phyloP scores from a whole-genome alignment of 2,888 invertebrate genomes.

The Andrena minutula region DNA sequence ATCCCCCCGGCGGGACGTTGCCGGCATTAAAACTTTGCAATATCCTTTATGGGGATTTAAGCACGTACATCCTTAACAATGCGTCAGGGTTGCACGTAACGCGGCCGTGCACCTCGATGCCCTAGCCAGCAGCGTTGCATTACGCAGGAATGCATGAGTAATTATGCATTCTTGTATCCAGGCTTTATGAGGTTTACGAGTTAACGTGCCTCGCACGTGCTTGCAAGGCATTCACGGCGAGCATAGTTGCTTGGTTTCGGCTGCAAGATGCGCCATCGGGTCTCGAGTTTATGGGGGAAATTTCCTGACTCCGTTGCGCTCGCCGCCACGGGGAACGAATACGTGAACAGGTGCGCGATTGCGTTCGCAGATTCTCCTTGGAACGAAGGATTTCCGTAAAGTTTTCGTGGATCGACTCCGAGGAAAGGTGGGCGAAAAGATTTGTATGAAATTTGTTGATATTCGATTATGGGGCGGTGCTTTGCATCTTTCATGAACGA shows the following conservation, averaged over 20 bases:
- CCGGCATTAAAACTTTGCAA: neutral
- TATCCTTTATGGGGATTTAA: conserved; percentile 25
- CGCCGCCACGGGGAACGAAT: neutral
- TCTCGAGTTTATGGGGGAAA: conserved; percentile 15
- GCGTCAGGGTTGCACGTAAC: neutral
- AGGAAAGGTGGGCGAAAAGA: neutral
- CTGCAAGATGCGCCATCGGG: conserved; percentile 6
- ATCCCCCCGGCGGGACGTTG: neutral
- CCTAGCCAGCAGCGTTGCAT: neutral
- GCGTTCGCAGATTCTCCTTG: neutral
- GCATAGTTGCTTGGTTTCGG: conserved; percentile 9
- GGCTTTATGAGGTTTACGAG: conserved; percentile 29
- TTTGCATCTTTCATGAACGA: neutral
- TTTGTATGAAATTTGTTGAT: neutral
- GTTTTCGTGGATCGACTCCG: neutral
- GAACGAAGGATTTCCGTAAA: neutral
- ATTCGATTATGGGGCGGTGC: neutral
- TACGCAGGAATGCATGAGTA: conserved; percentile 32
- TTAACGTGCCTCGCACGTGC: conserved; percentile 4
- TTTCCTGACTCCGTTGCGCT: neutral
- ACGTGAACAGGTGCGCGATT: neutral
- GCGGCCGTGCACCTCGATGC: neutral
- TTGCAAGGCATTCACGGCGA: neutral
- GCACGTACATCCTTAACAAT: conserved; percentile 4
- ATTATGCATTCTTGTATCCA: conserved; percentile 47